These are phyloP conservation scores for Drosophila cognata DNA, from an alignment of 2,888 invertebrate species.

Conservation along the genomic window DNA sequence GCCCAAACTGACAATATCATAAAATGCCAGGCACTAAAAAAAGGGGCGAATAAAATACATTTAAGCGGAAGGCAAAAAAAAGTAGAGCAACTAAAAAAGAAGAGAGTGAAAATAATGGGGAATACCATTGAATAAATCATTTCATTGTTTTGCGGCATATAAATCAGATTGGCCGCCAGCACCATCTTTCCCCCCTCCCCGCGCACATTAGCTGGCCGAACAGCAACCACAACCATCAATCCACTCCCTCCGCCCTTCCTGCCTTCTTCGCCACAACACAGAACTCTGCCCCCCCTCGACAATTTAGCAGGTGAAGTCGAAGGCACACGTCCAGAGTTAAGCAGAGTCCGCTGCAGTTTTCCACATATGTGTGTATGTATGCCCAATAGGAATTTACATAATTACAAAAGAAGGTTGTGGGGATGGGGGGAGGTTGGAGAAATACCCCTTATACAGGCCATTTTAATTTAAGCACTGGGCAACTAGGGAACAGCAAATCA, in stretches of 20 bases:
- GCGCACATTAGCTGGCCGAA: conserved; percentile 52
- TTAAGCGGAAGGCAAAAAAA: neutral
- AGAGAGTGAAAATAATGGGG: conserved; percentile 41
- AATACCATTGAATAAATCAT: conserved; percentile 58
- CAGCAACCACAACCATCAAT: neutral
- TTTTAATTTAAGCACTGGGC: neutral
- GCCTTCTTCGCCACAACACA: neutral
- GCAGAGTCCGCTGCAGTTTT: conserved; percentile 28
- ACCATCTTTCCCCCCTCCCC: neutral
- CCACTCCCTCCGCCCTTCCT: neutral
- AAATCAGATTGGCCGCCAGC: conserved; percentile 64
- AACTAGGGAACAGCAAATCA: conserved; percentile 14
- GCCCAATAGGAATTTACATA: conserved; percentile 41
- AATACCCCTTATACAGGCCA: neutral
- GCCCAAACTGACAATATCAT: conserved; percentile 34
- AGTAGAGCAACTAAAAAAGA: conserved; percentile 5
- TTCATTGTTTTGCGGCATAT: conserved; percentile 70
- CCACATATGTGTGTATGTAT: conserved; percentile 1
- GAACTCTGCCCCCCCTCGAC: neutral
- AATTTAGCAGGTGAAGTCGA: conserved; percentile 20
- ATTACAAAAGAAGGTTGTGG: conserved; percentile 12
- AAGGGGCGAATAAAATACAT: conserved; percentile 15
- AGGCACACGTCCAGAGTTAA: conserved; percentile 31
- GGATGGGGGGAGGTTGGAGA: neutral
- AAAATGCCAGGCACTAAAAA: conserved; percentile 36